These are phyloP conservation scores for Neodontobutis hainanensis DNA, from an alignment of 2,113 vertebrate genomes.

Conservation along the genomic window DNA sequence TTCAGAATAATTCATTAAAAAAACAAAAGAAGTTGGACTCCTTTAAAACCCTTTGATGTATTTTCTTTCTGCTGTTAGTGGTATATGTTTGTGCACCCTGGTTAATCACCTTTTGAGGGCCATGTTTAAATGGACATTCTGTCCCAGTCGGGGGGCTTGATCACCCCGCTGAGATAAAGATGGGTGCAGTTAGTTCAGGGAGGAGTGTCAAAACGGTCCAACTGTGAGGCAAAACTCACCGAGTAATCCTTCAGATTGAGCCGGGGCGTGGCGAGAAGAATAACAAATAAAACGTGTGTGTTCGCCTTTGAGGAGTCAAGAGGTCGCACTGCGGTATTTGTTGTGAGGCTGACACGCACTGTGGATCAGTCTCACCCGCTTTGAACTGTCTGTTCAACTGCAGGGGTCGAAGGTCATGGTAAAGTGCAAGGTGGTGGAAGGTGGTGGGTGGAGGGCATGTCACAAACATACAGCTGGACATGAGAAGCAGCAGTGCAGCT, in stretches of 20 bases:
- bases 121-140: constrained; percentile 26
- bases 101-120: constrained; percentile 36
- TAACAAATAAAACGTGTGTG: constrained; percentile 5
- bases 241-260: constrained; percentile 18
- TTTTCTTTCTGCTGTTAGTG: constrained; percentile 3
- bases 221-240: constrained; percentile 46
- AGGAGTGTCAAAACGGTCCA: constrained; percentile 36
- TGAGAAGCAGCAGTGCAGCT: neutral
- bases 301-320: constrained; percentile 9
- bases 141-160: constrained; percentile 9
- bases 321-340: constrained; percentile 28
- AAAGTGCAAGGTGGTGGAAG: constrained; percentile 2
- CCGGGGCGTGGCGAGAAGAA: constrained; percentile 3
- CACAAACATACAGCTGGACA: constrained; percentile 20
- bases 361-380: constrained; percentile 26
- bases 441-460: constrained; percentile 9
- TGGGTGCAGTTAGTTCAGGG: constrained; percentile 25
- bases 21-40: no score
- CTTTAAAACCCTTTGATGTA: no score
- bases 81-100: constrained; percentile 1
- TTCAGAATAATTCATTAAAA: no score
- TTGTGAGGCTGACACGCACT: constrained; percentile 6
- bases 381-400: constrained; percentile 38
- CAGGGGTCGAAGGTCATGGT: constrained; percentile 52
- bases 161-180: constrained; percentile 29